These are phyloP conservation scores for Hermetia illucens DNA, from an alignment of 1,140 invertebrate species.

Conservation along the genomic window DNA sequence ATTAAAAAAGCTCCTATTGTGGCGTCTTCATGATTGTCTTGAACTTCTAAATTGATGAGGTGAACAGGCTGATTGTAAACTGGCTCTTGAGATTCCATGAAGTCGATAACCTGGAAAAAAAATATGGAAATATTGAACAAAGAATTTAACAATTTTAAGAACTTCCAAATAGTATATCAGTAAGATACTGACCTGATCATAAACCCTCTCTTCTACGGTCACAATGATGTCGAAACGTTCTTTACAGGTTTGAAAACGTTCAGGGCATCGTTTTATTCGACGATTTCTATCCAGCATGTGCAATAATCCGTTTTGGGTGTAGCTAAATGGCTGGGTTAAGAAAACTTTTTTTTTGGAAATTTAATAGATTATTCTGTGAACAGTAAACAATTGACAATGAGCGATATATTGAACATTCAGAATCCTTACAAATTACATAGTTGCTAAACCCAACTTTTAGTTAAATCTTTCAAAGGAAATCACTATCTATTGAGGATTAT, in stretches of 20 bases:
- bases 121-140: not conserved
- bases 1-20: conserved; percentile 99
- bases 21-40: conserved; percentile 99
- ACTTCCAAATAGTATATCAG: not conserved
- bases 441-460: too few relatives aligned
- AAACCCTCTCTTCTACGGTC: conserved; percentile 96
- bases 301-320: conserved; percentile 96
- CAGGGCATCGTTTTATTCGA: conserved; percentile 86
- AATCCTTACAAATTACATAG: too few relatives aligned
- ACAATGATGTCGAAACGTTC: conserved; percentile 95
- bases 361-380: too few relatives aligned
- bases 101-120: conserved; percentile 43
- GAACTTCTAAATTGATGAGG: conserved; percentile 97
- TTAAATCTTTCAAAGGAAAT: too few relatives aligned
- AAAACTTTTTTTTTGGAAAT: conserved; percentile 6
- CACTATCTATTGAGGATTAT: too few relatives aligned
- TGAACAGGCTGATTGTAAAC: conserved; percentile 77
- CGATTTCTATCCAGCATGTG: conserved; percentile 98
- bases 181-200: conserved; percentile 65
- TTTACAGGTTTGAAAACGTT: conserved; percentile 81
- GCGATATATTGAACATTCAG: too few relatives aligned
- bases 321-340: conserved; percentile 41
- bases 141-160: not conserved
- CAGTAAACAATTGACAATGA: too few relatives aligned
- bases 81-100: conserved; percentile 54